Conservation (phyloP, 2,888 invertebrate genomes). For the Caenorhabditis sp. region DNA sequence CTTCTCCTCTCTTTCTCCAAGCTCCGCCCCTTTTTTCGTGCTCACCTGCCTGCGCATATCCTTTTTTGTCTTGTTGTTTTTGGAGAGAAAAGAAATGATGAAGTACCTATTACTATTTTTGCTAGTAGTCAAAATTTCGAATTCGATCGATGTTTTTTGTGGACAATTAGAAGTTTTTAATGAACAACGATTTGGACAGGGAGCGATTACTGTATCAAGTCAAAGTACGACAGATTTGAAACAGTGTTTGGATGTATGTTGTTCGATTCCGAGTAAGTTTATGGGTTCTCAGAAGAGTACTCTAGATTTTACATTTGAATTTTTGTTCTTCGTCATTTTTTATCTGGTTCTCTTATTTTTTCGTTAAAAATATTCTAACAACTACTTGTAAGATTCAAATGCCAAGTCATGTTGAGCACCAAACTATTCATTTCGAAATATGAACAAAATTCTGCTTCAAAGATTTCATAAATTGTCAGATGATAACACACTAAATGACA, state of each 20-base stretch:
- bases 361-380: background rate
- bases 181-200: constrained; percentile 59
- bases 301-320: too few species aligned
- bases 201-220: constrained; percentile 49
- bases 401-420: too few species aligned
- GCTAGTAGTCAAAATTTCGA: background rate
- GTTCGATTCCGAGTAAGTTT: constrained; percentile 61
- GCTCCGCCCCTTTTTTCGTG: background rate
- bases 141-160: constrained; percentile 59
- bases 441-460: too few species aligned
- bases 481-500: too few species aligned
- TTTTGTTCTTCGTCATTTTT: background rate
- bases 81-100: background rate
- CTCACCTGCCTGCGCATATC: background rate
- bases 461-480: too few species aligned
- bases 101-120: background rate
- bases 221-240: constrained; percentile 59
- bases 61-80: background rate
- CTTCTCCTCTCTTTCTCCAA: background rate
- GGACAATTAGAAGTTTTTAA: constrained; percentile 59
- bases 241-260: constrained; percentile 61
- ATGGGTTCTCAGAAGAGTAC: too few species aligned
- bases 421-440: too few species aligned
- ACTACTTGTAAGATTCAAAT: background rate
- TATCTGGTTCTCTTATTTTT: background rate